Evolutionary conservation across 2,797 vertebrate species (phyloP), one percentile per base, ranked within the genome.

Genomic region (Sebastes itinus): DNA sequence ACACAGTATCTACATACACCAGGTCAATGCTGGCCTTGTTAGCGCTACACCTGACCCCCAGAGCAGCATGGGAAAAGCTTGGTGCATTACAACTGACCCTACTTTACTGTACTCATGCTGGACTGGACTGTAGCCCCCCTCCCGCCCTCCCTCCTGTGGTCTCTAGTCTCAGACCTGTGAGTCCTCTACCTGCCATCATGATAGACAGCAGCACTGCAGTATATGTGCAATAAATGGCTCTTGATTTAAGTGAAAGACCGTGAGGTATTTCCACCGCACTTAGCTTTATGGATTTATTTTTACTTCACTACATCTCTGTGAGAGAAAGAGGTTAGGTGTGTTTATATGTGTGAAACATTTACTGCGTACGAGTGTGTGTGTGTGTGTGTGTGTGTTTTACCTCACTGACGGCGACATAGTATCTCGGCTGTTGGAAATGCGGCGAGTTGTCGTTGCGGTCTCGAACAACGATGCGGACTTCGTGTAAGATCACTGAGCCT

Each of bases 371-470:
- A 72, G 25, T 72, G n/a, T 22, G 42, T 23, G 11, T 38, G 13
- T 75, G 20, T 30, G 35, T 55, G 52, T 28, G 27, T 49, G 49
- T n/a, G 55, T 23, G 12, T 66, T 69, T 96, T 89, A 99, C 98
- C 98, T 99, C 98, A 1, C 96, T 99, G 67, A 99, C 93, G 0
- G 97, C 96, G 8, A 98, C 96, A 0, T 97, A 96, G 94, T 99
- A 99, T 80, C 81, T 92, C 0, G 96, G 94, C 71, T 97, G 97
- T 84, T 97, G 97, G 93, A 99, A 99, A 22, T 23, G 92, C 0
- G 98, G 98, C 0, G 93, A 87, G 68, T 99, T 99, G 93, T 99
- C 98, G 2, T 99, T 99, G 77, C 95, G 96, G 89, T 99, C 98
- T 35, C 98, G 95, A 46, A 99, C 98, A 61, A 99, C 97, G 1